Evolutionary conservation across 2,797 vertebrate species (phyloP).

Genomic region (Uromys caudimaculatus): DNA sequence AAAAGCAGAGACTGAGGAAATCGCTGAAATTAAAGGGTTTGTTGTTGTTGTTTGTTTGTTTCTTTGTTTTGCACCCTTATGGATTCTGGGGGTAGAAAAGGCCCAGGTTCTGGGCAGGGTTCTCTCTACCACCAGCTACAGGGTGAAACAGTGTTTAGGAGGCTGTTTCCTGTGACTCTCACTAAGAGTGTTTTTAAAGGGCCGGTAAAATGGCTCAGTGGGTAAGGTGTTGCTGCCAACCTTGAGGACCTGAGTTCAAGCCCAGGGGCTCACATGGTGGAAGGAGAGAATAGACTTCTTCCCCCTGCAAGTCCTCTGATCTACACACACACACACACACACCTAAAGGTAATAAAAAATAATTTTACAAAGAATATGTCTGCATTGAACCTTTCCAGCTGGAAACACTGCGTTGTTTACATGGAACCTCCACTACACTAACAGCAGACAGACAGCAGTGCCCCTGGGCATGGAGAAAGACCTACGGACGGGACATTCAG

Average conservation of each 20-base stretch:
- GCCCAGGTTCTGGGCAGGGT: neutral
- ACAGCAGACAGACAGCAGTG: neutral
- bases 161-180: neutral
- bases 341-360: neutral
- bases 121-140: neutral
- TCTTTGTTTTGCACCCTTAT: neutral
- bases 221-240: neutral
- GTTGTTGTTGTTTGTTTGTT: neutral
- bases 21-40: neutral
- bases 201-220: neutral
- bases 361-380: neutral
- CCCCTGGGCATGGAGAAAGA: neutral
- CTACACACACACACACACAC: neutral
- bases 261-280: neutral
- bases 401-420: neutral
- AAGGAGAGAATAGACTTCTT: neutral
- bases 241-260: neutral
- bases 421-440: too few relatives aligned
- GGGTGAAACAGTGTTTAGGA: neutral
- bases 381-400: neutral
- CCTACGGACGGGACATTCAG: neutral
- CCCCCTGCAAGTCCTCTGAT: neutral
- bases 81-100: neutral
- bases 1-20: neutral
- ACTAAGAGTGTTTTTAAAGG: neutral